Conservation (phyloP, 2,888 invertebrate species). For the Bhutanitis thaidina region DNA sequence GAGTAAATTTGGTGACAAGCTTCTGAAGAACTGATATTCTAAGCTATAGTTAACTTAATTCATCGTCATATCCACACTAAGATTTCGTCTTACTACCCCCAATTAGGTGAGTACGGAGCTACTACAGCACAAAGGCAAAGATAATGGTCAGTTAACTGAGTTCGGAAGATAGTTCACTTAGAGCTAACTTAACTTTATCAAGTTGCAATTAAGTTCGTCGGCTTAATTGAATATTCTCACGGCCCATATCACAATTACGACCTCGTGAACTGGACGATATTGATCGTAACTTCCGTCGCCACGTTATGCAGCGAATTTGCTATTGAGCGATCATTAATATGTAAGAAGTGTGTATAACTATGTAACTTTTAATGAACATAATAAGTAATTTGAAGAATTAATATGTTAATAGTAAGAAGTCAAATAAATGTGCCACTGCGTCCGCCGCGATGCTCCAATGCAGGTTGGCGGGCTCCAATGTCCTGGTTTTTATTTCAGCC, state of each 20-base stretch:
- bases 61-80: conserved; percentile 38
- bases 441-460: too few relatives aligned
- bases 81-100: conserved; percentile 46
- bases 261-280: conserved; percentile 66
- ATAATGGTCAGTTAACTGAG: conserved; percentile 79
- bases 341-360: too few relatives aligned
- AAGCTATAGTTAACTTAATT: too few relatives aligned
- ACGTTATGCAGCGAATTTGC: neutral
- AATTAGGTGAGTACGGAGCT: conserved; percentile 67
- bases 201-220: conserved; percentile 74
- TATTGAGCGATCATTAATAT: neutral
- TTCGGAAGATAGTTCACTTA: conserved; percentile 78
- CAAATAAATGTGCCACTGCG: too few relatives aligned
- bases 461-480: too few relatives aligned
- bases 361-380: too few relatives aligned
- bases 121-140: conserved; percentile 74
- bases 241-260: conserved; percentile 69
- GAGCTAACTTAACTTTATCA: conserved; percentile 72
- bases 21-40: too few relatives aligned
- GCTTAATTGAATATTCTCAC: conserved; percentile 76
- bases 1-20: too few relatives aligned
- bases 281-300: conserved; percentile 38
- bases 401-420: too few relatives aligned
- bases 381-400: too few relatives aligned
- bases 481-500: too few relatives aligned